phyloP scores from a whole-genome alignment of 1,140 invertebrate genomes.

The Nebria ingens region DNA sequence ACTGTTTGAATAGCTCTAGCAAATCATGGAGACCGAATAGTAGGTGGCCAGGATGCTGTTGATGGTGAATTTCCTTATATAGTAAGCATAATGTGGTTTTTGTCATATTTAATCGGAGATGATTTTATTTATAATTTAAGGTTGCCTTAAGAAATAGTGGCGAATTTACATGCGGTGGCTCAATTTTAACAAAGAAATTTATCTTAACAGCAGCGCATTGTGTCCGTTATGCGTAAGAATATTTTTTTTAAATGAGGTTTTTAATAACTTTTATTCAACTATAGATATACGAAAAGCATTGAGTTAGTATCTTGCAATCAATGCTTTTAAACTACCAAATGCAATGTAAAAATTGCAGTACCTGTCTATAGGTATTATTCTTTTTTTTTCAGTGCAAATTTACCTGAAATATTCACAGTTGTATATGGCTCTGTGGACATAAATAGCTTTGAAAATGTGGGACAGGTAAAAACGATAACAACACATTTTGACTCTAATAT shows the following conservation, averaged over 20 bases:
- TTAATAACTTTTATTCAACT: too few relatives aligned
- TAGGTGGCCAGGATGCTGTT: not conserved
- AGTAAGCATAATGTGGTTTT: not conserved
- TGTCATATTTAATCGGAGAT: not conserved
- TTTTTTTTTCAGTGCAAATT: not conserved
- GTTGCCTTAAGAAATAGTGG: slow-evolving; percentile 22
- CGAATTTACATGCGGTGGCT: slow-evolving; percentile 46
- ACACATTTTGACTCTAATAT: not conserved
- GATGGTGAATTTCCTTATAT: not conserved
- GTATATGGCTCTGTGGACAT: not conserved
- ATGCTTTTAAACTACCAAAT: too few relatives aligned
- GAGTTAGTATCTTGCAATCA: too few relatives aligned
- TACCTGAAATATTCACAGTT: not conserved
- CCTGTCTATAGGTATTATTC: too few relatives aligned
- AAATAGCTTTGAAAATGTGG: not conserved
- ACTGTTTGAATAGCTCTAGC: too few relatives aligned
- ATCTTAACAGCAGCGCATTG: slow-evolving; percentile 40
- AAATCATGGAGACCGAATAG: not conserved
- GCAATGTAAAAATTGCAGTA: not conserved
- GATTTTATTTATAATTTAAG: not conserved
- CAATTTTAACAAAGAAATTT: slow-evolving; percentile 38
- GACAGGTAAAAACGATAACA: not conserved
- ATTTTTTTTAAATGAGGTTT: too few relatives aligned
- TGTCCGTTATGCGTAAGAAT: too few relatives aligned
- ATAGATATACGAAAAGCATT: too few relatives aligned